Evolutionary conservation across 2,113 vertebrate species (phyloP).

Genomic region (Larimichthys crocea): DNA sequence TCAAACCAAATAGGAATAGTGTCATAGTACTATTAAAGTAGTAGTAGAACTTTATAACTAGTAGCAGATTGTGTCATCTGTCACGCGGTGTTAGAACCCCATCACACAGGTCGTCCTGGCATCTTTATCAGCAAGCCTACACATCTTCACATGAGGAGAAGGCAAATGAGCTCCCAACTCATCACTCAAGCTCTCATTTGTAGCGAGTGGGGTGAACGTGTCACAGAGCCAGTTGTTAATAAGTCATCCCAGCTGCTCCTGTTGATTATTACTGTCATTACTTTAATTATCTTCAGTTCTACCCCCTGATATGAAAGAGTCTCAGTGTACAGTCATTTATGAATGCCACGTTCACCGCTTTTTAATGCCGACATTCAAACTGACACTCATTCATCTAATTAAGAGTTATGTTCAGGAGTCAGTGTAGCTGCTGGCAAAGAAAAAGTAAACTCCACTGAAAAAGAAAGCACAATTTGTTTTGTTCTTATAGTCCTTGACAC

Average conservation of each 20-base stretch:
- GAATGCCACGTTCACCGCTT: slow-evolving; percentile 71
- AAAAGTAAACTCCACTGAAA: slow-evolving; percentile 50
- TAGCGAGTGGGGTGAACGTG: slow-evolving; percentile 72
- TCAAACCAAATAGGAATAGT: not conserved
- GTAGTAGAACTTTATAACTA: not conserved
- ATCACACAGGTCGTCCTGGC: slow-evolving; percentile 35
- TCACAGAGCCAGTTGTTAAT: slow-evolving; percentile 78
- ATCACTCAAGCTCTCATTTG: slow-evolving; percentile 81
- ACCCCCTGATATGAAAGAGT: slow-evolving; percentile 71
- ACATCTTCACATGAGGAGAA: slow-evolving; percentile 56
- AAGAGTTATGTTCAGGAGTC: slow-evolving; percentile 74
- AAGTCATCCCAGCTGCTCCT: slow-evolving; percentile 82
- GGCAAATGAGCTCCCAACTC: slow-evolving; percentile 64
- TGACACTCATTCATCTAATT: slow-evolving; percentile 77
- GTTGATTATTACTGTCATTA: slow-evolving; percentile 83
- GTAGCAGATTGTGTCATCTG: slow-evolving; percentile 11
- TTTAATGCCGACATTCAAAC: slow-evolving; percentile 75
- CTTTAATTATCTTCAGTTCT: slow-evolving; percentile 83
- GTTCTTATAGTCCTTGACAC: slow-evolving; percentile 66
- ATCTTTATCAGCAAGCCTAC: slow-evolving; percentile 66
- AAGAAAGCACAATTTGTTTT: slow-evolving; percentile 54
- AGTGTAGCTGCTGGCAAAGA: slow-evolving; percentile 56
- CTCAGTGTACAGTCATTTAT: slow-evolving; percentile 71
- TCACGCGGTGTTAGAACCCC: slow-evolving; percentile 42
- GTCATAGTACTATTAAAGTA: slow-evolving; percentile 6